A percentile compares a stretch with the other conserved stretches of the same genome.
Evolutionary conservation across 2,797 vertebrate species (phyloP).

Genomic region (Sebastes oblongus): DNA sequence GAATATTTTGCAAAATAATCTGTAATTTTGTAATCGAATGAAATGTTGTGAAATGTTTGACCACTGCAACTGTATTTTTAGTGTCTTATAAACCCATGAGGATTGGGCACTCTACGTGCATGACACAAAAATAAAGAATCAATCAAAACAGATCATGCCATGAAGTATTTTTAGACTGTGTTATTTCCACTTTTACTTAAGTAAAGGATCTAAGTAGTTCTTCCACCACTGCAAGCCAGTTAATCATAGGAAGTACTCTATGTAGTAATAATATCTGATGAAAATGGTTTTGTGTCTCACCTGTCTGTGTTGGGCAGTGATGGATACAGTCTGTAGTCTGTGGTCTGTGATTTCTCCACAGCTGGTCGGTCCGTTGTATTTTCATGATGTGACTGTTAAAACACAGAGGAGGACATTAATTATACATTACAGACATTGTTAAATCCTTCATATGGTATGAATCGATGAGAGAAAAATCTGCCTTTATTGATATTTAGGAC

Average conservation of each 20-base stretch:
- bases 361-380: neutral
- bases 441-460: neutral
- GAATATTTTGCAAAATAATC: too few relatives aligned
- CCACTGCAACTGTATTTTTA: too few relatives aligned
- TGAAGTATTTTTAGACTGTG: neutral
- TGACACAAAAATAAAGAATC: too few relatives aligned
- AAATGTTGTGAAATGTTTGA: too few relatives aligned
- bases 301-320: constrained; percentile 33
- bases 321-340: constrained; percentile 52
- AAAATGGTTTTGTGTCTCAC: neutral
- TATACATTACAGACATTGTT: neutral
- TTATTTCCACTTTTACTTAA: too few relatives aligned
- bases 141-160: neutral
- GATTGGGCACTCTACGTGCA: too few relatives aligned
- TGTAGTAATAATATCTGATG: too few relatives aligned
- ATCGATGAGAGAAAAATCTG: neutral
- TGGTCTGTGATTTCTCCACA: neutral
- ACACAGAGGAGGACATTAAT: neutral
- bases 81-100: too few relatives aligned
- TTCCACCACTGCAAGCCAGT: too few relatives aligned
- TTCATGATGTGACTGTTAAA: constrained; percentile 28
- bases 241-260: neutral
- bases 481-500: neutral
- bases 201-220: neutral
- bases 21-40: too few relatives aligned